phyloP scores from a whole-genome alignment of 2,113 vertebrate genomes.

The Corythornis madagascariensis region DNA sequence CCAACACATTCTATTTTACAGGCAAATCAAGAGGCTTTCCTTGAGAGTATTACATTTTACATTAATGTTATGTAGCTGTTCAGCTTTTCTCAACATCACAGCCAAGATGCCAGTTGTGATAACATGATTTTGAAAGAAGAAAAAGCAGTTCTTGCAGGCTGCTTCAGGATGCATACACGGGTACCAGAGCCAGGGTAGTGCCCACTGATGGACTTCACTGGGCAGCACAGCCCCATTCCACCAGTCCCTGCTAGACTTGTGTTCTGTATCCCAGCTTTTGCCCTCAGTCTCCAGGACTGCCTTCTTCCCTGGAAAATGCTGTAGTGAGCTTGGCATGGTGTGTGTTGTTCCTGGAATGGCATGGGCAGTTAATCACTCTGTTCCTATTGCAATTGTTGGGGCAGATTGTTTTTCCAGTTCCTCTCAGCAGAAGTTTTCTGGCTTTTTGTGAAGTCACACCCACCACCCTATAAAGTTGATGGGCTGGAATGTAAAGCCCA shows the following conservation, averaged over 20 bases:
- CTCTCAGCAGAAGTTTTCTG: conserved; percentile 23
- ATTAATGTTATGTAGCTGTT: background rate
- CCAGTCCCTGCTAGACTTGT: background rate
- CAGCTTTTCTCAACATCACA: background rate
- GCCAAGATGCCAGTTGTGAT: background rate
- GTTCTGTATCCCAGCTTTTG: background rate
- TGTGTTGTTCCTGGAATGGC: conserved; percentile 44
- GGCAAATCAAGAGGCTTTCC: background rate
- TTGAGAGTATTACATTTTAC: background rate
- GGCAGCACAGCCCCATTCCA: background rate
- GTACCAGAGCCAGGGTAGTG: background rate
- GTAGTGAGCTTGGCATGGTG: conserved; percentile 24
- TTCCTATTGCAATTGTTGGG: conserved; percentile 21
- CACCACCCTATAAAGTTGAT: conserved; percentile 21
- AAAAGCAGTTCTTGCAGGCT: background rate
- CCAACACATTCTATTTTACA: background rate
- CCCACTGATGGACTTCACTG: background rate
- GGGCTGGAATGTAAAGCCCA: background rate
- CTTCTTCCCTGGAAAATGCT: background rate
- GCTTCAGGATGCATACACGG: accelerated
- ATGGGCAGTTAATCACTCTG: conserved; percentile 21
- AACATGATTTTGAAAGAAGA: background rate
- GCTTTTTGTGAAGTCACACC: background rate
- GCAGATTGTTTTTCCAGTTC: conserved; percentile 53
- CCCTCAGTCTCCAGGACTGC: background rate